Evolutionary conservation across 2,797 vertebrate genomes (phyloP).

Genomic region (Tolypeutes matacus): DNA sequence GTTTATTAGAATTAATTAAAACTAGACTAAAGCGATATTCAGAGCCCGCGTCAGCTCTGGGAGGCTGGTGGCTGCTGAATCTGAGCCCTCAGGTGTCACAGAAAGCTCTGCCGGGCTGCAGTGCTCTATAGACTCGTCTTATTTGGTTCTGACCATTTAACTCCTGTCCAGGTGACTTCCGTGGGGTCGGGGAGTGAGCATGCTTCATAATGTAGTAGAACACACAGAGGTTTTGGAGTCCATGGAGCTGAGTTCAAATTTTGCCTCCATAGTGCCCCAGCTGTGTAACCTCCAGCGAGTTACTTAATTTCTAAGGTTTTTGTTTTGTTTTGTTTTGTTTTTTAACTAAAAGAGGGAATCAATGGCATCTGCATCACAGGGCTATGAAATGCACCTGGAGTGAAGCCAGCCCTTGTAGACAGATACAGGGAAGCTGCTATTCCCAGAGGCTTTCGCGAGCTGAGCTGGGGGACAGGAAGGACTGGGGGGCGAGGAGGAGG

Average conservation of each 20-base stretch:
- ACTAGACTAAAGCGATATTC: neutral
- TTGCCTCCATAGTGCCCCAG: neutral
- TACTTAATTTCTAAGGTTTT: neutral
- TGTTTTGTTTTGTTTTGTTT: neutral
- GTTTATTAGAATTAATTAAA: neutral
- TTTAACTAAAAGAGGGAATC: neutral
- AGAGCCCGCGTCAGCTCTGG: accelerated
- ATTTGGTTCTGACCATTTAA: neutral
- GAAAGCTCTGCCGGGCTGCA: accelerated
- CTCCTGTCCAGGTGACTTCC: neutral
- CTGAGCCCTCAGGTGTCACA: accelerated
- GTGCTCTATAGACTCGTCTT: accelerated
- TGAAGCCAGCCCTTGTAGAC: neutral
- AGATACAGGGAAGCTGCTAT: neutral
- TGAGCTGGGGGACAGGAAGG: neutral
- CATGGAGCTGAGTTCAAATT: neutral
- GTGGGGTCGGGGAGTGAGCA: too few species aligned
- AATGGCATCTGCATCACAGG: neutral
- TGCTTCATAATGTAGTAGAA: accelerated
- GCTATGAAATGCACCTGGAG: accelerated
- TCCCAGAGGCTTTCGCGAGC: neutral
- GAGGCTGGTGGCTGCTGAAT: neutral
- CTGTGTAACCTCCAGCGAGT: neutral
- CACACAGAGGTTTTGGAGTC: neutral
- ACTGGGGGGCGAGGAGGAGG: too few species aligned